phyloP scores from a whole-genome alignment of 1,140 invertebrate genomes.

The Diorhabda carinulata region DNA sequence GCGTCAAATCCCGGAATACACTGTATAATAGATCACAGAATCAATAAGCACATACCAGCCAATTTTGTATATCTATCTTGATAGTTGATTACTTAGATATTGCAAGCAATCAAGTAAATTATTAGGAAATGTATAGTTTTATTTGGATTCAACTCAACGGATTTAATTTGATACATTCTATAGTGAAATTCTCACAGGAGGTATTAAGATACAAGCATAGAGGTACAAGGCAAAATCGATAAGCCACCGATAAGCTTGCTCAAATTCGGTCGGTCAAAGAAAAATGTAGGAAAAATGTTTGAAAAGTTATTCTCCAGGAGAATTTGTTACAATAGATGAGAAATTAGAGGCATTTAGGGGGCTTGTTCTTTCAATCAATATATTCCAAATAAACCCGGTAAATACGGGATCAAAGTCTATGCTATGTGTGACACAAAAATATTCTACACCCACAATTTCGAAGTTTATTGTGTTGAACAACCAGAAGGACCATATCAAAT shows the following conservation, averaged over 20 bases:
- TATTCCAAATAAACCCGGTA: constrained; percentile 5
- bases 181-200: too few species aligned
- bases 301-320: neutral
- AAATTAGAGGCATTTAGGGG: constrained; percentile 13
- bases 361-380: neutral
- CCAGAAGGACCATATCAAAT: too few species aligned
- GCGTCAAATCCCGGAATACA: too few species aligned
- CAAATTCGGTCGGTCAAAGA: neutral
- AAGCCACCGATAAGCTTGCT: neutral
- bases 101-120: too few species aligned
- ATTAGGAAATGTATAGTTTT: too few species aligned
- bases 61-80: too few species aligned
- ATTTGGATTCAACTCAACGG: too few species aligned
- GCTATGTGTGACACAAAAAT: neutral
- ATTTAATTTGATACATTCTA: too few species aligned
- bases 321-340: constrained; percentile 8
- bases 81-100: too few species aligned
- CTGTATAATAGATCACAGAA: too few species aligned
- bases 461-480: neutral
- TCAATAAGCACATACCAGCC: too few species aligned
- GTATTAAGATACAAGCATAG: too few species aligned
- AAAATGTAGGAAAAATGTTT: neutral
- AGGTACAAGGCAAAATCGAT: neutral
- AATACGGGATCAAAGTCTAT: constrained; percentile 17
- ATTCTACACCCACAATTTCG: constrained; percentile 13